Evolutionary conservation across 2,797 vertebrate genomes (phyloP).

Genomic region (Pempheris klunzingeri): DNA sequence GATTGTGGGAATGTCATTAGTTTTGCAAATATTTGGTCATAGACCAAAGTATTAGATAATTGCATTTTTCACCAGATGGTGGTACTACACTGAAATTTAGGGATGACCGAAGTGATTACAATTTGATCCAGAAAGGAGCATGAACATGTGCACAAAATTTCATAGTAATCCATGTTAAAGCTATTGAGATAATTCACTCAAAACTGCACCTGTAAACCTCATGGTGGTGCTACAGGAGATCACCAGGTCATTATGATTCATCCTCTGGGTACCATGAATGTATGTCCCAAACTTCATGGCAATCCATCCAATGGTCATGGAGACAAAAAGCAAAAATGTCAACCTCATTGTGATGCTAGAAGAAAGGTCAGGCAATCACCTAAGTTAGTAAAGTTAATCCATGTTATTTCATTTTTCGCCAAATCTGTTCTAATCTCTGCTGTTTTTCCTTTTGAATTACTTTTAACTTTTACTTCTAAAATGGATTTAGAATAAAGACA

Average conservation of each 20-base stretch:
- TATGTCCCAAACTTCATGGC: not conserved
- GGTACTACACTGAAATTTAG: not conserved
- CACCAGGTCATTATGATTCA: not conserved
- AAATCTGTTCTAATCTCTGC: not conserved
- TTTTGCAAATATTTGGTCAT: not conserved
- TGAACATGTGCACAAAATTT: not conserved
- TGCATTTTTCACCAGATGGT: too few relatives aligned
- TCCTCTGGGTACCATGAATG: conserved; percentile 8
- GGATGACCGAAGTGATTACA: not conserved
- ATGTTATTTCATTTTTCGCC: not conserved
- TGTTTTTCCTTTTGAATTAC: too few relatives aligned
- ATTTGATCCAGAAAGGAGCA: not conserved
- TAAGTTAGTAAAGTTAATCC: too few relatives aligned
- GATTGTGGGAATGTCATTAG: not conserved
- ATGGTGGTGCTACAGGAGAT: not conserved
- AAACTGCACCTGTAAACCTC: not conserved
- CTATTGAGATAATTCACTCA: not conserved
- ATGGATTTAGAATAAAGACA: too few relatives aligned
- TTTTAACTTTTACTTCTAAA: not conserved
- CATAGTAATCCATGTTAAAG: not conserved
- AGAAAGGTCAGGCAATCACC: too few relatives aligned
- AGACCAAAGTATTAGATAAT: not conserved
- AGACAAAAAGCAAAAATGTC: too few relatives aligned
- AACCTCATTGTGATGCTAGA: too few relatives aligned
- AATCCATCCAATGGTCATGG: too few relatives aligned